Evolutionary conservation across 1,140 invertebrate species (phyloP), one percentile per base, ranked within the genome.

Genomic region (Drosophila baimaii): DNA sequence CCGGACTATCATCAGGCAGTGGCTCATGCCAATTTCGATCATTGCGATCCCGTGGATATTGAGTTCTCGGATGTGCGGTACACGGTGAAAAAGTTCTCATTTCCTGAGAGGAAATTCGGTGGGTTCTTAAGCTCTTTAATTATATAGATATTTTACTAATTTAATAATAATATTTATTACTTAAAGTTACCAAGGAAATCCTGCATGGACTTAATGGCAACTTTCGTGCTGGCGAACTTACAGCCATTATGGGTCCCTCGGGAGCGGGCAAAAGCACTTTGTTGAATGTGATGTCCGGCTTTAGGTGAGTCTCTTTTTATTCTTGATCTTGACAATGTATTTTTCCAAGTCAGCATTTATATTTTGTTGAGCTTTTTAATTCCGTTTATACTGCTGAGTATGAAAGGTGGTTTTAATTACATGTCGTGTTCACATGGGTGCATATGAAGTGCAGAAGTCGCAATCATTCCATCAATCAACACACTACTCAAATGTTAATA

Each of bases 211-310:
- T 95, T 0, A 93, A 92, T 66, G 94, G 94, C 3, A 92, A 93
- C 54, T 95, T 95, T 88, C 93, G 92, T 37, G 92, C 93, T 9
- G 94, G 94, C 10, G 93, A 94, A 92, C 70, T 96, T 19, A 95
- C 95, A 2, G 96, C 95, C 19, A 96, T 96, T 41, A 96, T 96
- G 95, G 96, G 96, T 9, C 96, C 96, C 6, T 95, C 95, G 2
- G 96, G 96, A 2, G 95, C 96, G 2, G 96, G 96, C 3, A 97
- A 97, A 91, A 95, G 95, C 33, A 96, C 96, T 0, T 90, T 95
- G 1, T 90, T 95, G 37, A 95, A 95, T 78, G 94, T 95, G 27
- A 92, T 96, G 49, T 94, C 95, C 4, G 95, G 95, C 33, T 96
- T 89, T 54, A 61, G 85, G 91, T 92, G 44, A 81, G 85, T 81